Conservation (phyloP, 2,888 invertebrate genomes). For the Therioaphis trifolii region DNA sequence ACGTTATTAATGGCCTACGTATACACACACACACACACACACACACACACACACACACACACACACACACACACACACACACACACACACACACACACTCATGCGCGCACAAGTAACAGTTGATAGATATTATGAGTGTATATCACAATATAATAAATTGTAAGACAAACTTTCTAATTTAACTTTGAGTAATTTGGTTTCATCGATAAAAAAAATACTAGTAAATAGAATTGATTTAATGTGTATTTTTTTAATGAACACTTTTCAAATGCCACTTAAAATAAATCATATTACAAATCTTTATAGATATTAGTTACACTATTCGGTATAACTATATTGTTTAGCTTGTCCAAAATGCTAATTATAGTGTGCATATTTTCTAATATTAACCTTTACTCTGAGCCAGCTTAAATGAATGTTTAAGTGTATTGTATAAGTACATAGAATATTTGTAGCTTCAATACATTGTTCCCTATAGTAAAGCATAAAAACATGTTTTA, state of each 20-base stretch:
- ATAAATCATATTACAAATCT: neutral
- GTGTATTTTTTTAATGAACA: neutral
- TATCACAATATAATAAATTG: too few species aligned
- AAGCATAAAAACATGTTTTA: neutral
- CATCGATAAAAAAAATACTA: neutral
- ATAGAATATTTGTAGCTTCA: neutral
- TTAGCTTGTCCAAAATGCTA: constrained; percentile 42
- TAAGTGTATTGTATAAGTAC: constrained; percentile 14
- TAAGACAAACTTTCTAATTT: neutral
- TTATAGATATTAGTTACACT: constrained; percentile 38
- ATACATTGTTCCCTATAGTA: neutral
- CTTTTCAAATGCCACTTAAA: neutral
- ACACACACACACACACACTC: neutral
- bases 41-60: neutral
- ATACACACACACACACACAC: too few species aligned
- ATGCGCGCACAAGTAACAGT: neutral
- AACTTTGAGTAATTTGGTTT: neutral
- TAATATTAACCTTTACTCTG: constrained; percentile 45
- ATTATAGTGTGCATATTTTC: constrained; percentile 41
- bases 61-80: neutral
- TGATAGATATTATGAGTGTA: too few species aligned
- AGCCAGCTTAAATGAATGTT: constrained; percentile 34
- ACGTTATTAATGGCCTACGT: too few species aligned
- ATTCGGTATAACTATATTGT: constrained; percentile 23
- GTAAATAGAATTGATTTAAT: neutral